Conservation (phyloP, 2,113 vertebrate genomes). For the Hemiscyllium ocellatum region DNA sequence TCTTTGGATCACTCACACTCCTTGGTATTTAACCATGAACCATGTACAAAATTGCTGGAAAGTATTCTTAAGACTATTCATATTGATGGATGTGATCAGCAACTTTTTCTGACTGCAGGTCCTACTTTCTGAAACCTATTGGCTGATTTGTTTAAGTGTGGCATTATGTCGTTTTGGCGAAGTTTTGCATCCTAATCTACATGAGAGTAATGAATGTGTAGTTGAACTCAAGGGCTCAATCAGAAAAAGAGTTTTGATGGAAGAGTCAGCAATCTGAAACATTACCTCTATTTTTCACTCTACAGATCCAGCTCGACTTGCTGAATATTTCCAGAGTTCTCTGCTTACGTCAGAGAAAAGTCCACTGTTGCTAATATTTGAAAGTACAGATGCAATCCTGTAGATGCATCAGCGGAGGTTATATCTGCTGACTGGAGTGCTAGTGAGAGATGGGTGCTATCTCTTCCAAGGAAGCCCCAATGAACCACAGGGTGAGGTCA, state of each 20-base stretch:
- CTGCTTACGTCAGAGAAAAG: background rate
- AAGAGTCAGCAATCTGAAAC: background rate
- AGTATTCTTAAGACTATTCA: background rate
- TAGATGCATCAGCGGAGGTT: too few species aligned
- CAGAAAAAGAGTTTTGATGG: background rate
- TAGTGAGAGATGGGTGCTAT: too few species aligned
- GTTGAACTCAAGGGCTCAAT: background rate
- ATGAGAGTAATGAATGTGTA: background rate
- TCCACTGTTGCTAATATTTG: background rate
- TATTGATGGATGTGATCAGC: background rate
- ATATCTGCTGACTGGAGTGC: too few species aligned
- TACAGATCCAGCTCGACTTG: background rate
- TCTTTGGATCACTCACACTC: background rate
- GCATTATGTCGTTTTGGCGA: background rate
- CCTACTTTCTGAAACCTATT: background rate
- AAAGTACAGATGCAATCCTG: background rate
- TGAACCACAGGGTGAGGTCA: too few species aligned
- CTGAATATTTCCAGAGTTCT: background rate
- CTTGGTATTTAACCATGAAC: background rate
- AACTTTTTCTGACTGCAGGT: background rate
- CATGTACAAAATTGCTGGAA: background rate
- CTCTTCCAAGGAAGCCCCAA: too few species aligned
- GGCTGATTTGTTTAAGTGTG: background rate
- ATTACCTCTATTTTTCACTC: background rate
- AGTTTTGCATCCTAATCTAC: background rate